phyloP scores from a whole-genome alignment of 2,888 invertebrate genomes.

The Quadriops clusia region DNA sequence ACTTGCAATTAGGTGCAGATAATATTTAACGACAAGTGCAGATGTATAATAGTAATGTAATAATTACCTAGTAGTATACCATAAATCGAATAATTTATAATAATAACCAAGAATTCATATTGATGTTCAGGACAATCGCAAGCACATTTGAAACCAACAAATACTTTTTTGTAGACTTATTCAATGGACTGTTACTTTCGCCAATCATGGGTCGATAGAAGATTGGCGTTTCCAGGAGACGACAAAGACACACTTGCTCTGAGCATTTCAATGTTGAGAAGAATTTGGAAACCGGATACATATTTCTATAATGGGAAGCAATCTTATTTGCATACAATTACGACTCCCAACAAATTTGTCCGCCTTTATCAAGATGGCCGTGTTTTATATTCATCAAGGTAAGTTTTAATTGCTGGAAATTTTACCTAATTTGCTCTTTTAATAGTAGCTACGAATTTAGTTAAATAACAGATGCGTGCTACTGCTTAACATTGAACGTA shows the following conservation, averaged over 20 bases:
- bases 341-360: conserved; percentile 76
- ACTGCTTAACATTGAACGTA: too few relatives aligned
- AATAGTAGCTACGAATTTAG: too few relatives aligned
- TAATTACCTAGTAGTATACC: too few relatives aligned
- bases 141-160: too few relatives aligned
- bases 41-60: too few relatives aligned
- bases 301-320: conserved; percentile 75
- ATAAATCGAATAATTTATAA: too few relatives aligned
- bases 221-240: conserved; percentile 55
- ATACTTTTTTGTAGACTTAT: conserved; percentile 52
- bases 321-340: conserved; percentile 73
- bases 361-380: conserved; percentile 62
- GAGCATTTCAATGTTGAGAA: conserved; percentile 66
- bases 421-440: too few relatives aligned
- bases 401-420: conserved; percentile 24
- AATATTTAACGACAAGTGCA: too few relatives aligned
- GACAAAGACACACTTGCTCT: conserved; percentile 58
- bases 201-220: conserved; percentile 69
- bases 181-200: conserved; percentile 84
- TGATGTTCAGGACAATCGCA: too few relatives aligned
- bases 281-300: conserved; percentile 80
- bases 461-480: too few relatives aligned
- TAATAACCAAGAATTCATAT: neutral
- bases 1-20: too few relatives aligned
- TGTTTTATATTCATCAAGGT: conserved; percentile 65